Evolutionary conservation across 1,140 invertebrate genomes (phyloP).

Genomic region (Campodea augens): DNA sequence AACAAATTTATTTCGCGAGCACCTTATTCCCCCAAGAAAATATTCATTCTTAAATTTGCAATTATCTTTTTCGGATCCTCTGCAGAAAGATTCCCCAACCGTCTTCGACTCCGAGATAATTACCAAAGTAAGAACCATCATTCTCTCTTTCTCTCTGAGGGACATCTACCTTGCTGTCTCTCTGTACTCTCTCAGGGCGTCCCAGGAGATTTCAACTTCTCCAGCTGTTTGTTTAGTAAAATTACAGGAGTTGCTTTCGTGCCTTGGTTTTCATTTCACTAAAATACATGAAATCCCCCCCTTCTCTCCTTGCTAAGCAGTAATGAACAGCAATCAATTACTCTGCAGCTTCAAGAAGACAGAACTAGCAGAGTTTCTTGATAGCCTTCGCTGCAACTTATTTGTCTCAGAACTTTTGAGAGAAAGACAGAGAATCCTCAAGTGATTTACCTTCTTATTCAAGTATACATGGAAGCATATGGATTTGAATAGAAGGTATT

Average conservation of each 20-base stretch:
- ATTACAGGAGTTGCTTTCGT: neutral
- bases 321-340: slow-evolving; percentile 1
- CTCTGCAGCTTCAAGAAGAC: neutral
- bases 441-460: no score
- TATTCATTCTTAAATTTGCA: no score
- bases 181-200: neutral
- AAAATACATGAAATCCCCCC: neutral
- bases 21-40: no score
- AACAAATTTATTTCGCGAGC: no score
- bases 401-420: neutral
- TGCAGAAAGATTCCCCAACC: no score
- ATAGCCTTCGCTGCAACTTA: neutral
- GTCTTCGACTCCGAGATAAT: no score
- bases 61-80: no score
- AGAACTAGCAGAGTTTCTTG: neutral
- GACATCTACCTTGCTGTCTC: neutral
- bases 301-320: neutral
- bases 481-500: no score
- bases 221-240: neutral
- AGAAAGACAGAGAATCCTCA: neutral
- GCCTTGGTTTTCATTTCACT: slow-evolving; percentile 1
- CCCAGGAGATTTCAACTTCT: neutral
- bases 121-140: no score
- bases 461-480: no score
- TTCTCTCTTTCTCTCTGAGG: no score